Evolutionary conservation across 2,888 invertebrate species (phyloP), one percentile per base, ranked within the genome.

Genomic region (Diaphora mendica): DNA sequence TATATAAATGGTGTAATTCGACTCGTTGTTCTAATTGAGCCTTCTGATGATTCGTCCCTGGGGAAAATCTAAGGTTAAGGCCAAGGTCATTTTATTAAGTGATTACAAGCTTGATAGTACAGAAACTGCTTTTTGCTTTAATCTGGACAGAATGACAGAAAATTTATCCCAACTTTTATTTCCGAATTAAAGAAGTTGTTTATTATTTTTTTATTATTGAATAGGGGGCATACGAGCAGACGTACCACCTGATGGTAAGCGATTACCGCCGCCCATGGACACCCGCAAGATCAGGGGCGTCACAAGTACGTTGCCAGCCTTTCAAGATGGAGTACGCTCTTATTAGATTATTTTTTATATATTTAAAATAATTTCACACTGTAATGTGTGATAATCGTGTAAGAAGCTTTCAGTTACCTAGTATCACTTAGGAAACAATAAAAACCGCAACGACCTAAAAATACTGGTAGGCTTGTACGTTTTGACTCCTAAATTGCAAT

Each of bases 21-120:
- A 68, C 64, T 74, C 72, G 81, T 79, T 72, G 79, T 62, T 66
- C 68, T 83, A 74, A 82, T 79, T 71, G 78, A 75, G 73, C 69
- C 73, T 69, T 77, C 70, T 79, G 76, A 82, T 77, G 71, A 74
- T 72, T 68, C 39, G 70, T 77, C 77, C 73, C 78, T 1, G 64
- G 81, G 75, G 69, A 76, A 70, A 71, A 11, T 13, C 70, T 5
- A 74, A 82, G 80, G 82, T 79, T 75, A 80, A 84, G 82, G 84
- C 51, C 77, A 79, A 7, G 71, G 68, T 65, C 64, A 71, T 79
- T 72, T 77, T 33, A 71, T 77, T 79, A 68, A 82, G 73, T 77
- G 67, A 83, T 83, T 80, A 65, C n/a, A 51, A 55, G 55, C 30
- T n/a, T 35, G 71, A 55, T 78, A 78, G 73, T 23, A 8, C 20